Evolutionary conservation across 2,888 invertebrate species (phyloP).

Genomic region (Bombyx huttoni): DNA sequence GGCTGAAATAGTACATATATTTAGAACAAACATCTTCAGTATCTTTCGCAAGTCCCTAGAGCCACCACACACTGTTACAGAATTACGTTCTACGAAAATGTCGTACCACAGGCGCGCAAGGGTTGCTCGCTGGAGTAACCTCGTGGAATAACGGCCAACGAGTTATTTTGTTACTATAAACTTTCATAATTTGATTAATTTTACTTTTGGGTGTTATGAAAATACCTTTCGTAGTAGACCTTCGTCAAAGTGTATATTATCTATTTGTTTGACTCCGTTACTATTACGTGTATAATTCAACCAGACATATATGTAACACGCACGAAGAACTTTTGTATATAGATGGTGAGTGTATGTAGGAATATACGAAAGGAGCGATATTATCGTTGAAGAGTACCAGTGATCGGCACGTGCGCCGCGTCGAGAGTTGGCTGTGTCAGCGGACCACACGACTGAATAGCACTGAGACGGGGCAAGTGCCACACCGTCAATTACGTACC

Average conservation of each 20-base stretch:
- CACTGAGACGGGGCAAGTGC: constrained; percentile 33
- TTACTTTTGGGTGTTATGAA: constrained; percentile 23
- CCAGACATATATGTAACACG: background rate
- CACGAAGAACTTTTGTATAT: background rate
- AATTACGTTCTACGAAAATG: constrained; percentile 63
- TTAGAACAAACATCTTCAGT: no score
- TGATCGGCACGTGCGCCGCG: constrained; percentile 62
- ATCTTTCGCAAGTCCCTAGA: constrained; percentile 29
- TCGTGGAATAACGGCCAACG: constrained; percentile 43
- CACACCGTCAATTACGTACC: constrained; percentile 46
- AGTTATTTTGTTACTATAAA: constrained; percentile 40
- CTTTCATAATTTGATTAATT: constrained; percentile 54
- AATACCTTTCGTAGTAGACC: background rate
- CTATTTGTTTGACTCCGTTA: background rate
- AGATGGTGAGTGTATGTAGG: background rate
- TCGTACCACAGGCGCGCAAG: constrained; percentile 41
- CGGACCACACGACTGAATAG: constrained; percentile 31
- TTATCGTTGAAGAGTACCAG: constrained; percentile 47
- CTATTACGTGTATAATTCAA: background rate
- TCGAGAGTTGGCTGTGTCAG: constrained; percentile 49
- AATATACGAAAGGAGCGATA: constrained; percentile 25
- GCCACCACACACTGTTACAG: constrained; percentile 48
- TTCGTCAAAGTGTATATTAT: background rate
- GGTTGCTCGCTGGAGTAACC: constrained; percentile 40
- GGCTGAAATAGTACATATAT: no score